phyloP scores from a whole-genome alignment of 1,140 invertebrate species.

The Drosophila micromelanica region DNA sequence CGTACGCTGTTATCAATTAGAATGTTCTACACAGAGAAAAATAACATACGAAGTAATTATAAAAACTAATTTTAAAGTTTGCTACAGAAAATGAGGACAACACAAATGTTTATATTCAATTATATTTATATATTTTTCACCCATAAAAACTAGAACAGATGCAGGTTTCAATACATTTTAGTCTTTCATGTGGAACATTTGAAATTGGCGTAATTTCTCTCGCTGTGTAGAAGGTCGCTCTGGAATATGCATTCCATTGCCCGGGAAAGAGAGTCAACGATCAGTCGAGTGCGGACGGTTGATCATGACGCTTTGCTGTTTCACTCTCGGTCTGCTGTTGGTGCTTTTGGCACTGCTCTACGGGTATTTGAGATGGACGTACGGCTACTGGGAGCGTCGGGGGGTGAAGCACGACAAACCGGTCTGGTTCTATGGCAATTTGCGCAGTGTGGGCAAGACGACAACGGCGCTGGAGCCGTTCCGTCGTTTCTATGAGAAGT shows the following conservation, averaged over 20 bases:
- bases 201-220: not conserved
- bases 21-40: slow-evolving; percentile 12
- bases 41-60: not conserved
- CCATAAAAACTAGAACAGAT: too few relatives aligned
- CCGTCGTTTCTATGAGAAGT: slow-evolving; percentile 70
- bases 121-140: too few relatives aligned
- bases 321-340: slow-evolving; percentile 22
- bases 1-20: slow-evolving; percentile 28
- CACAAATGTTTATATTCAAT: too few relatives aligned
- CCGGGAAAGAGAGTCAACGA: not conserved
- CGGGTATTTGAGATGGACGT: slow-evolving; percentile 32
- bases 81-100: too few relatives aligned
- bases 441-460: slow-evolving; percentile 45
- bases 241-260: not conserved
- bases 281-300: slow-evolving; percentile 23
- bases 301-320: slow-evolving; percentile 29
- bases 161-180: not conserved
- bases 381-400: slow-evolving; percentile 79
- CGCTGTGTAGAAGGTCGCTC: not conserved
- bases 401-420: slow-evolving; percentile 83
- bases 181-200: slow-evolving; percentile 5
- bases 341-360: slow-evolving; percentile 9
- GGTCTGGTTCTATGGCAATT: slow-evolving; percentile 75
- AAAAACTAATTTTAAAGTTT: too few relatives aligned
- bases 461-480: slow-evolving; percentile 39